Percentiles rank a stretch among this genome's conserved stretches.
Evolutionary conservation across 2,113 vertebrate genomes (phyloP).

Genomic region (Anguilla rostrata): DNA sequence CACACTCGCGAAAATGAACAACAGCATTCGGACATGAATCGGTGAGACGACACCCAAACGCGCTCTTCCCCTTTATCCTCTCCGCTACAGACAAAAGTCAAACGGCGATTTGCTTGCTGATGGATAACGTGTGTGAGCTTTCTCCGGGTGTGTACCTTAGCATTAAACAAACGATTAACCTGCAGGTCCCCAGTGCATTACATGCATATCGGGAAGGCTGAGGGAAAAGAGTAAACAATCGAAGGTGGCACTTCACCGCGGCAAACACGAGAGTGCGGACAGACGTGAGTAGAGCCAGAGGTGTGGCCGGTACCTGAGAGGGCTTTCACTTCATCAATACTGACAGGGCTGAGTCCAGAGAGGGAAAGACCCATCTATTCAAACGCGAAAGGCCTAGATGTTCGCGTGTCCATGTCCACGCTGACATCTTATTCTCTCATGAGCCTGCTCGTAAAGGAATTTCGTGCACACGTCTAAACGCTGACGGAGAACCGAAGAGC

Average conservation of each 20-base stretch:
- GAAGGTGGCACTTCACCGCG: conserved; percentile 58
- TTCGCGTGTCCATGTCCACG: conserved; percentile 56
- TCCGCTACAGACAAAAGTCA: not conserved
- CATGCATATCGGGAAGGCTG: conserved; percentile 41
- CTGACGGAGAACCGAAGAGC: conserved; percentile 31
- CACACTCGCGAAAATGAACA: not conserved
- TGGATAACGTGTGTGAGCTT: conserved; percentile 39
- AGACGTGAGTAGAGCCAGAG: conserved; percentile 50
- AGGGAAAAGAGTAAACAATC: conserved; percentile 55
- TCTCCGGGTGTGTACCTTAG: conserved; percentile 47
- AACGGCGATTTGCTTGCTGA: not conserved
- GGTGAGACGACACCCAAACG: not conserved
- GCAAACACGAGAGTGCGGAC: conserved; percentile 62
- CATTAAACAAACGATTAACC: conserved; percentile 70
- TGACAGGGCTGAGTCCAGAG: conserved; percentile 61
- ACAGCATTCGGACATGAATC: not conserved
- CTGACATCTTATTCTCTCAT: conserved; percentile 37
- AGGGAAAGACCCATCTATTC: conserved; percentile 47
- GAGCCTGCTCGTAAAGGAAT: conserved; percentile 38
- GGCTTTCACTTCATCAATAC: conserved; percentile 54
- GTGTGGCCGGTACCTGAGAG: conserved; percentile 48
- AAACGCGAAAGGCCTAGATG: conserved; percentile 38
- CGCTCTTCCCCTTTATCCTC: not conserved
- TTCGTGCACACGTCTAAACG: conserved; percentile 13
- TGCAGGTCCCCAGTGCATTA: conserved; percentile 56